Evolutionary conservation across 53 echinoderm and acorn worm species (phyloP).

Genomic region (Paracentrotus lividus): DNA sequence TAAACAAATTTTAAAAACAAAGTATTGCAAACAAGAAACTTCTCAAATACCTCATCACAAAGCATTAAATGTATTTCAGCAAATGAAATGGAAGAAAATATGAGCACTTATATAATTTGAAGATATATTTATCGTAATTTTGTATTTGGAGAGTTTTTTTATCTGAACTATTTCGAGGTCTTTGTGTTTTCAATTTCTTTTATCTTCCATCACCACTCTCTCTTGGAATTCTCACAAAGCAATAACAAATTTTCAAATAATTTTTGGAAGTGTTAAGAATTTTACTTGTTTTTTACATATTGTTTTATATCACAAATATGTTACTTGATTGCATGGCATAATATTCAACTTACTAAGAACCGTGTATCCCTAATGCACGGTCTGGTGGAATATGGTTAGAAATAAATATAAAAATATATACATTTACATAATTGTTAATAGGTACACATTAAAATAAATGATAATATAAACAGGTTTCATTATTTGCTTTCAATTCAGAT

Average conservation of each 20-base stretch:
- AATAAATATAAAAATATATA: background rate
- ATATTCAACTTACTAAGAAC: too few relatives aligned
- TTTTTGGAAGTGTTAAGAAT: background rate
- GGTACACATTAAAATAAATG: background rate
- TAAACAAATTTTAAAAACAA: too few relatives aligned
- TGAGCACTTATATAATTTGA: background rate
- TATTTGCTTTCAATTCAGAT: background rate
- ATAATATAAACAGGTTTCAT: background rate
- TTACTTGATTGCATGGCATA: background rate
- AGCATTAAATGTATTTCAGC: slow-evolving; percentile 8
- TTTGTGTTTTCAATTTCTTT: background rate
- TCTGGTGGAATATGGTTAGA: background rate
- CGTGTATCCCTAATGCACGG: background rate
- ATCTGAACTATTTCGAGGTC: background rate
- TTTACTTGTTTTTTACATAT: background rate
- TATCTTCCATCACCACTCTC: background rate
- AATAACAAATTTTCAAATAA: background rate
- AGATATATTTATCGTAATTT: background rate
- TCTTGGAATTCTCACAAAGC: background rate
- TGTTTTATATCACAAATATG: background rate
- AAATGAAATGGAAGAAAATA: background rate
- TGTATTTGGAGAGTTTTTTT: background rate
- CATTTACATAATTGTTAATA: background rate
- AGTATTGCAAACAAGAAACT: background rate
- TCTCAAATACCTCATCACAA: background rate